A percentile compares a stretch with the other conserved stretches of the same genome.
phyloP scores from a whole-genome alignment of 2,888 invertebrate species.

The Ornithoptera alexandrae region DNA sequence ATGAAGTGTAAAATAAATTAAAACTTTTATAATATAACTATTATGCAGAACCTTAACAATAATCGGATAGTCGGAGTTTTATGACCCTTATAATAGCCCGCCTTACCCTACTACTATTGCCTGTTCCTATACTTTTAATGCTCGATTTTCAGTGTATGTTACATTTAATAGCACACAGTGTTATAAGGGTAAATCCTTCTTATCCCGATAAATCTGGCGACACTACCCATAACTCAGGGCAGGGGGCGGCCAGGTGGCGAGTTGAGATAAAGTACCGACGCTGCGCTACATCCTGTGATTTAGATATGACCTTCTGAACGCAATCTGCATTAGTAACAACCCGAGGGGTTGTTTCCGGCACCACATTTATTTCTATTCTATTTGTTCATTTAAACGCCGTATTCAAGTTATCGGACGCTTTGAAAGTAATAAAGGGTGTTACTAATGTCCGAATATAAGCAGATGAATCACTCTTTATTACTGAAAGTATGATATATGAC shows the following conservation, averaged over 20 bases:
- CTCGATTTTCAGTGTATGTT: neutral
- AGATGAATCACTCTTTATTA: neutral
- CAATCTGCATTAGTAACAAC: conserved; percentile 70
- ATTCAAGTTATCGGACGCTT: conserved; percentile 39
- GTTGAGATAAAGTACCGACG: conserved; percentile 72
- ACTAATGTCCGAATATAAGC: neutral
- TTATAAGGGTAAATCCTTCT: conserved; percentile 11
- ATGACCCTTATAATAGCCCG: no score
- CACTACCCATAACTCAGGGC: conserved; percentile 34
- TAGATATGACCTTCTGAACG: conserved; percentile 74
- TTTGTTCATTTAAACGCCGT: conserved; percentile 54
- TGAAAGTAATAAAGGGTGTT: conserved; percentile 1
- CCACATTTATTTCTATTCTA: conserved; percentile 32
- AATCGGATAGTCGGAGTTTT: no score
- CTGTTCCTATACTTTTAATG: no score
- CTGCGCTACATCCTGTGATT: conserved; percentile 67
- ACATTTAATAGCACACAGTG: neutral
- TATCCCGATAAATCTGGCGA: conserved; percentile 37
- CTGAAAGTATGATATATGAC: neutral
- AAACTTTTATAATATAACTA: no score
- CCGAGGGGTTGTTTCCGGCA: conserved; percentile 37
- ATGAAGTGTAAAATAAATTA: no score
- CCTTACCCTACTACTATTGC: no score
- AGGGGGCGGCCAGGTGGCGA: conserved; percentile 64
- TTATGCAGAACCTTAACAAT: no score